These are phyloP conservation scores for Acrocephalus scirpaceus DNA, from an alignment of 2,797 vertebrate species.

Conservation along the genomic window DNA sequence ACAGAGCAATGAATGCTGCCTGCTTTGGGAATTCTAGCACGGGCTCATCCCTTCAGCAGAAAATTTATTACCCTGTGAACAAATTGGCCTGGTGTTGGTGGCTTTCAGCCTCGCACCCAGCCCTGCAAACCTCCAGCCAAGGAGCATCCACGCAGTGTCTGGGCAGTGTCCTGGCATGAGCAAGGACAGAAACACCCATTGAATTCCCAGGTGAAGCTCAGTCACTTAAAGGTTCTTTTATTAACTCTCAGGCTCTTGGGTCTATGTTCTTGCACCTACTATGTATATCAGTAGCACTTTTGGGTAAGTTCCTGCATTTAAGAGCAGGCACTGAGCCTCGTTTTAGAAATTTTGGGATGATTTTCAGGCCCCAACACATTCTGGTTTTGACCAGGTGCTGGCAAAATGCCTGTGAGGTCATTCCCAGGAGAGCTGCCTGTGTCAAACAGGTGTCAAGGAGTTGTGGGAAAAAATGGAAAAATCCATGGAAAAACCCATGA, in stretches of 20 bases:
- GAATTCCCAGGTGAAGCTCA: neutral
- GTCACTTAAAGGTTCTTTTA: neutral
- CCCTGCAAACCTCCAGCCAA: neutral
- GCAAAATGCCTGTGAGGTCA: neutral
- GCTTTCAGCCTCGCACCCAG: neutral
- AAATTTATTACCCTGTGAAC: neutral
- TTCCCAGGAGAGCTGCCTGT: neutral
- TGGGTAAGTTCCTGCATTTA: fast-evolving
- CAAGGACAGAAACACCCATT: neutral
- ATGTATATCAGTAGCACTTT: fast-evolving
- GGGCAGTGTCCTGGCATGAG: neutral
- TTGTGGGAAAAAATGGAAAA: too few species aligned
- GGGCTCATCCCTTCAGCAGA: neutral
- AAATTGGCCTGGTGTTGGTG: neutral
- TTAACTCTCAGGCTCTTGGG: neutral
- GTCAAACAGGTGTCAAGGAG: neutral
- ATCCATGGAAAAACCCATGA: fast-evolving
- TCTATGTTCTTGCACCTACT: fast-evolving
- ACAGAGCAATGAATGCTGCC: neutral
- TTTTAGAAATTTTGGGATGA: neutral
- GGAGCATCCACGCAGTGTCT: fast-evolving
- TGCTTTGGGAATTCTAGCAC: neutral
- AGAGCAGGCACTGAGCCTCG: neutral
- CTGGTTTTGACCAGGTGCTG: fast-evolving
- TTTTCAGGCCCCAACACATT: neutral